phyloP scores from a whole-genome alignment of 2,888 invertebrate genomes.

The Hartigia nigra region DNA sequence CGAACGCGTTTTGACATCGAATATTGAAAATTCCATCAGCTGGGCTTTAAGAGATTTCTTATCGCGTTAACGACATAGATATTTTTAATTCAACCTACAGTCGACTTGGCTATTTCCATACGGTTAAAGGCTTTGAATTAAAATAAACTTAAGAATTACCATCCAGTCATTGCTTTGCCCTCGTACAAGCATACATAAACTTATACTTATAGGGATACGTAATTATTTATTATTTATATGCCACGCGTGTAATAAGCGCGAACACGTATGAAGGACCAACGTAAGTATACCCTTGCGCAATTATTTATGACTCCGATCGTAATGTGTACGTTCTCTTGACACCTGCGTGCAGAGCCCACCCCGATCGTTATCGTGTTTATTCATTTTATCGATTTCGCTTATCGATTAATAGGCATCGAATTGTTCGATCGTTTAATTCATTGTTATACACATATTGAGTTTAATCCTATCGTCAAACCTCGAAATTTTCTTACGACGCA shows the following conservation, averaged over 20 bases:
- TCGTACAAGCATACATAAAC: background rate
- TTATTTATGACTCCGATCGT: background rate
- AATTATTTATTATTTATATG: slow-evolving; percentile 29
- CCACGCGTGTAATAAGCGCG: slow-evolving; percentile 21
- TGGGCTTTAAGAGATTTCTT: background rate
- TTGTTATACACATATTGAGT: background rate
- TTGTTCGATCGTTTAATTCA: background rate
- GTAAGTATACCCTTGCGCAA: background rate
- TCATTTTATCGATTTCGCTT: background rate
- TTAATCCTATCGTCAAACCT: too few species aligned
- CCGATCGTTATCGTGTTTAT: background rate
- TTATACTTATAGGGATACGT: background rate
- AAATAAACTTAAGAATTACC: background rate
- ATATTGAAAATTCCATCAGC: background rate
- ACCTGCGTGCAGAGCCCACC: background rate
- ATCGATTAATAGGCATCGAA: background rate
- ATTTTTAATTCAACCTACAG: background rate
- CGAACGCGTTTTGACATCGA: background rate
- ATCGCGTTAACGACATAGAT: background rate
- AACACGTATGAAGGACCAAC: background rate
- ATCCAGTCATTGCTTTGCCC: background rate
- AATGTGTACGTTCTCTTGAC: background rate
- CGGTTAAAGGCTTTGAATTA: background rate
- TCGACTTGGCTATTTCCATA: background rate
- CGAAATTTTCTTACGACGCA: background rate